phyloP scores from a whole-genome alignment of 2,797 vertebrate genomes.

The Leucoraja ocellata region DNA sequence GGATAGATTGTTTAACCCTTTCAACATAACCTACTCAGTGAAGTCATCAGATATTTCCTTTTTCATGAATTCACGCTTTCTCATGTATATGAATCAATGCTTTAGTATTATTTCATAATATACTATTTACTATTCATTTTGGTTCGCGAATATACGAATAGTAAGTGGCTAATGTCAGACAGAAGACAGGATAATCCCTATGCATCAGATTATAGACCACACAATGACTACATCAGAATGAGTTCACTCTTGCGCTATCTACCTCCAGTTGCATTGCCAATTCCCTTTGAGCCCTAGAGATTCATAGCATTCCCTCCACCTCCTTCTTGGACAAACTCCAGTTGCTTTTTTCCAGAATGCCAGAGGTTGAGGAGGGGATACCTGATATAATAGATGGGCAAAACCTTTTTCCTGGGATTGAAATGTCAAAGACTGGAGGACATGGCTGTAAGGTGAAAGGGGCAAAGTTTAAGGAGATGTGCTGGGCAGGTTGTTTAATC shows the following conservation, averaged over 20 bases:
- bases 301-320: background rate
- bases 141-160: no score
- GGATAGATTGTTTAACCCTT: constrained; percentile 17
- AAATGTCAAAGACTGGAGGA: no score
- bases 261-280: background rate
- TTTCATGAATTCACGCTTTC: background rate
- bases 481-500: no score
- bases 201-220: background rate
- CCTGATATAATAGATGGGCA: no score
- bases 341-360: no score
- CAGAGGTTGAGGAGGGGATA: no score
- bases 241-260: background rate
- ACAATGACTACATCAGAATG: background rate
- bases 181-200: background rate
- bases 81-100: background rate
- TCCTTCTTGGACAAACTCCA: no score
- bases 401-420: no score
- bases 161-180: background rate
- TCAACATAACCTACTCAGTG: background rate
- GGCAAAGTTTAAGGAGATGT: no score
- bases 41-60: background rate
- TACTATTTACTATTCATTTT: background rate
- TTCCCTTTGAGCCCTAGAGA: background rate
- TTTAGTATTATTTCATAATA: background rate
- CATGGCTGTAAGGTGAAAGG: no score